Evolutionary conservation across 2,888 invertebrate genomes (phyloP).

Genomic region (Coelopa pilipes): DNA sequence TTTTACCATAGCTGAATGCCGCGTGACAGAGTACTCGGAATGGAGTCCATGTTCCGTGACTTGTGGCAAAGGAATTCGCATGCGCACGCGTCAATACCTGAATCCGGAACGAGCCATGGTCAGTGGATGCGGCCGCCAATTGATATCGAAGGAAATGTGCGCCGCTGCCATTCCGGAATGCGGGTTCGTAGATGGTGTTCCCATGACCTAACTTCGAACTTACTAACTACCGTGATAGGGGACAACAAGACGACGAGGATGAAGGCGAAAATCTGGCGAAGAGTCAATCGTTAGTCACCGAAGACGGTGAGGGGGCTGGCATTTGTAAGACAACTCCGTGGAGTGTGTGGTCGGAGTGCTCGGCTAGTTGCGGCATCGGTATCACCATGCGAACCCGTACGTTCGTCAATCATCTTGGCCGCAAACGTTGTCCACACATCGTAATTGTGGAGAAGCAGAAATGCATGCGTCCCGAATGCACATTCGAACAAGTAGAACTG

Average conservation of each 20-base stretch:
- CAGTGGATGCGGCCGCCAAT: constrained; percentile 77
- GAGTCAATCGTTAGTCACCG: constrained; percentile 57
- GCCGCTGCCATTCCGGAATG: constrained; percentile 81
- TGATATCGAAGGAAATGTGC: constrained; percentile 92
- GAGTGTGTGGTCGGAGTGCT: constrained; percentile 78
- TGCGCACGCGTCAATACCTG: constrained; percentile 80
- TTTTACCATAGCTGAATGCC: constrained; percentile 79
- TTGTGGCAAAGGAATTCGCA: constrained; percentile 88
- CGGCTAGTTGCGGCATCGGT: constrained; percentile 84
- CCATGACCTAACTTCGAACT: no score
- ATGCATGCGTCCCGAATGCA: constrained; percentile 76
- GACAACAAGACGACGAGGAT: constrained; percentile 58
- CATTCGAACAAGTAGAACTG: constrained; percentile 68
- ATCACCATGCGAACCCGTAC: constrained; percentile 79
- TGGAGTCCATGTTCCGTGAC: constrained; percentile 87
- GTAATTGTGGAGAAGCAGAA: constrained; percentile 81
- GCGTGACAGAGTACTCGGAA: constrained; percentile 76
- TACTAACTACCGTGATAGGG: no score
- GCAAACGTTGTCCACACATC: constrained; percentile 84
- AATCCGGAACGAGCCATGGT: constrained; percentile 77
- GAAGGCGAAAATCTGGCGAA: constrained; percentile 65
- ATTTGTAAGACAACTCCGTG: constrained; percentile 63
- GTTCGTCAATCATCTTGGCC: constrained; percentile 79
- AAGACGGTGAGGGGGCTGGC: constrained; percentile 64
- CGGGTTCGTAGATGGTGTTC: constrained; percentile 69